Percentiles rank a stretch among this genome's conserved stretches.
Conservation (phyloP, 2,797 vertebrate species). For the Syngnathus rostellatus region DNA sequence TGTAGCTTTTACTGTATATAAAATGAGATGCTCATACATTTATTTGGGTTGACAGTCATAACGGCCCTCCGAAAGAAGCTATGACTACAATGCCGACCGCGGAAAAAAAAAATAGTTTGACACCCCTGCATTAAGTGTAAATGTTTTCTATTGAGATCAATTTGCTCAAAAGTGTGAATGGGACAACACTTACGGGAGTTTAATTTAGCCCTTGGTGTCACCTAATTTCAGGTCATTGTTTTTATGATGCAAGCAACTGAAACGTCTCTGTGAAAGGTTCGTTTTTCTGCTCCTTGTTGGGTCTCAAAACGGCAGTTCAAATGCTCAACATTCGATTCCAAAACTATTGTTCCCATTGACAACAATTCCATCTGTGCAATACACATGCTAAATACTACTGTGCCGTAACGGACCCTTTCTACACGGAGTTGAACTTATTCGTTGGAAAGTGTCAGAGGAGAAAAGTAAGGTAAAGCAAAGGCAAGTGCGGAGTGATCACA, state of each 20-base stretch:
- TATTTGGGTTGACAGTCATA: too few relatives aligned
- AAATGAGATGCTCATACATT: too few relatives aligned
- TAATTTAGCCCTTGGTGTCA: constrained; percentile 12
- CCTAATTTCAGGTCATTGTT: constrained; percentile 29
- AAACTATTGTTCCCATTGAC: background rate
- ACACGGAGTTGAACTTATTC: constrained; percentile 3
- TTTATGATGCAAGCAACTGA: constrained; percentile 40
- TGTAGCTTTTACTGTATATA: too few relatives aligned
- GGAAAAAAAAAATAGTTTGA: too few relatives aligned
- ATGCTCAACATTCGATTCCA: background rate
- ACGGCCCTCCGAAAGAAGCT: too few relatives aligned
- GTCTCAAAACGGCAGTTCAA: background rate
- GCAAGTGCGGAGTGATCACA: constrained; percentile 14
- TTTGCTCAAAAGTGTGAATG: background rate
- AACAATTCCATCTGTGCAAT: background rate
- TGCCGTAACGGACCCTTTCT: background rate
- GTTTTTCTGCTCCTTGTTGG: background rate
- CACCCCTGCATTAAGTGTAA: background rate
- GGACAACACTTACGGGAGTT: constrained; percentile 7
- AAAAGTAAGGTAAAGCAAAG: constrained; percentile 12
- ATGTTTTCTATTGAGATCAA: background rate
- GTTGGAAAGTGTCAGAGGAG: background rate
- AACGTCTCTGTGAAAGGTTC: constrained; percentile 18
- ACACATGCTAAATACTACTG: too few relatives aligned
- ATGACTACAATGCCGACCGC: too few relatives aligned